These are phyloP conservation scores for Acrobasis suavella DNA, from an alignment of 2,888 invertebrate genomes.

Conservation along the genomic window DNA sequence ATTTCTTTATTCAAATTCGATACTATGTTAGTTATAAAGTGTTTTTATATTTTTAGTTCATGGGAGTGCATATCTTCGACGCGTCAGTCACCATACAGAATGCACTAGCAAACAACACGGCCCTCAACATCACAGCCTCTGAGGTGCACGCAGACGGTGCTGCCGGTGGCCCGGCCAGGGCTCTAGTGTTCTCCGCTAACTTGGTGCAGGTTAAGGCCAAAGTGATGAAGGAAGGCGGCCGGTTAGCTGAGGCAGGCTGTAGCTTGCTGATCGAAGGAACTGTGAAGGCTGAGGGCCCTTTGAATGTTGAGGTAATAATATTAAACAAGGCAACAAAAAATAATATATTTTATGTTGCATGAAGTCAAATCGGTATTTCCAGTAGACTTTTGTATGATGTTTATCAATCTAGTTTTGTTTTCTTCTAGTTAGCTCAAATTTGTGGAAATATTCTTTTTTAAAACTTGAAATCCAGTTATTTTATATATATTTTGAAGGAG, in stretches of 20 bases:
- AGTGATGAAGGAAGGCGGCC: slow-evolving; percentile 78
- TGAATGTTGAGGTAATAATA: slow-evolving; percentile 88
- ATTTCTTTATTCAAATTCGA: no score
- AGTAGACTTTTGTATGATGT: no score
- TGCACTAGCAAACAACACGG: slow-evolving; percentile 82
- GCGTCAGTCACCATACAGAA: slow-evolving; percentile 74
- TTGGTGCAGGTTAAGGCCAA: slow-evolving; percentile 85
- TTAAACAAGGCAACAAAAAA: no score
- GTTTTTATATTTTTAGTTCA: slow-evolving; percentile 83
- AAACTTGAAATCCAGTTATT: no score
- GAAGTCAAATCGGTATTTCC: no score
- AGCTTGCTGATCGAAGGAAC: slow-evolving; percentile 89
- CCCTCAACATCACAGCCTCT: slow-evolving; percentile 87
- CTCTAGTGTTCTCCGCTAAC: slow-evolving; percentile 87
- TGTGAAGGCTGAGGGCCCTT: slow-evolving; percentile 90
- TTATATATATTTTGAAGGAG: no score
- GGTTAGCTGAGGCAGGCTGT: slow-evolving; percentile 88
- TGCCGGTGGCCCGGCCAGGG: slow-evolving; percentile 85
- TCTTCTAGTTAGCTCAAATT: no score
- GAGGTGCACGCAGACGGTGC: slow-evolving; percentile 88
- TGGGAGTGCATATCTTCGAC: slow-evolving; percentile 92
- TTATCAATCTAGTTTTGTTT: no score
- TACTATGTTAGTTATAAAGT: no score
- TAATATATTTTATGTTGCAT: no score
- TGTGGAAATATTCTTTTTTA: no score